A percentile compares a stretch with the other conserved stretches of the same genome.
Conservation (phyloP, 1,140 invertebrate species). For the Galleria mellonella region DNA sequence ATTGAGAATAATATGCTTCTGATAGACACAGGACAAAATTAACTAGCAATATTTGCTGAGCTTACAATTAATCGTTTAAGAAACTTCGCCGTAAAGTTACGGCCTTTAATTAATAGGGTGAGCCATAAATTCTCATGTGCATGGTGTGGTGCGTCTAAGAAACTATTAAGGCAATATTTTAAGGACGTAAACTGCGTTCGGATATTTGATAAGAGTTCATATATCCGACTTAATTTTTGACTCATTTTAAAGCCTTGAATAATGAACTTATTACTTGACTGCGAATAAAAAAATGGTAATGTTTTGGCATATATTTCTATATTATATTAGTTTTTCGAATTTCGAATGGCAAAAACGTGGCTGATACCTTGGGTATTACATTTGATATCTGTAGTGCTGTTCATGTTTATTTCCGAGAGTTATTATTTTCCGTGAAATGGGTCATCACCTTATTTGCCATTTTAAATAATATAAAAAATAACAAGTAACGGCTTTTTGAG, state of each 20-base stretch:
- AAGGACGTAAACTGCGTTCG: slow-evolving; percentile 5
- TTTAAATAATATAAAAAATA: too few species aligned
- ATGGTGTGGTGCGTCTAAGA: slow-evolving; percentile 12
- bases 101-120: slow-evolving; percentile 27
- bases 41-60: slow-evolving; percentile 14
- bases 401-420: too few species aligned
- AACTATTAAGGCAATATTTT: slow-evolving; percentile 21
- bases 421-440: too few species aligned
- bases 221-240: neutral
- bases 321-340: neutral
- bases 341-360: too few species aligned
- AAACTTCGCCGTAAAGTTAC: slow-evolving; percentile 16
- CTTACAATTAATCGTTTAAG: slow-evolving; percentile 25
- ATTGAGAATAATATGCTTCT: too few species aligned
- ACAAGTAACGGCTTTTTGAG: too few species aligned
- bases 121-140: slow-evolving; percentile 27
- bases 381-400: too few species aligned
- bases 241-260: too few species aligned
- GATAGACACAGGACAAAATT: neutral
- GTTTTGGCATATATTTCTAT: too few species aligned
- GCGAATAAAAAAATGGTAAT: too few species aligned
- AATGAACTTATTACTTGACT: neutral
- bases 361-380: too few species aligned
- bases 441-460: too few species aligned
- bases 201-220: slow-evolving; percentile 16